Evolutionary conservation across 92 coral and sea anemone species (phyloP).

Genomic region (Galaxea fascicularis): DNA sequence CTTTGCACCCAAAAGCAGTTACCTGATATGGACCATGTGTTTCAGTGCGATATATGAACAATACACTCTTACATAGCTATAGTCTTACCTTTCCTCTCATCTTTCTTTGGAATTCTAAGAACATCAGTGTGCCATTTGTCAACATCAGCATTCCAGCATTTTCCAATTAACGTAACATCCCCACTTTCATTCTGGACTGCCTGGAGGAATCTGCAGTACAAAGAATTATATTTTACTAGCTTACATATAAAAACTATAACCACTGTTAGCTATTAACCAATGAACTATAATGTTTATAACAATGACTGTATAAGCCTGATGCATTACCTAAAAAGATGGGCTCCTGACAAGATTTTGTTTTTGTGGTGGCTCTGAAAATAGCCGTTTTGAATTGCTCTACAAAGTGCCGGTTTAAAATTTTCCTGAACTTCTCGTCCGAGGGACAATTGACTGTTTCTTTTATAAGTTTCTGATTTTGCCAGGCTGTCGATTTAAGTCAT

Average conservation of each 20-base stretch:
- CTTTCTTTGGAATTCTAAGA: slow-evolving; percentile 1
- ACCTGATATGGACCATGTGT: no score
- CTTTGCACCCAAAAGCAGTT: no score
- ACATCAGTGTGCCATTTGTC: neutral
- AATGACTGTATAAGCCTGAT: no score
- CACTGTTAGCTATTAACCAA: no score
- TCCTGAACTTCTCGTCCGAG: neutral
- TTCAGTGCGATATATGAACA: no score
- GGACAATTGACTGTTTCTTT: neutral
- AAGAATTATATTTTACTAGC: no score
- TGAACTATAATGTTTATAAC: no score
- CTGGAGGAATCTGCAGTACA: slow-evolving; percentile 35
- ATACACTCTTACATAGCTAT: no score
- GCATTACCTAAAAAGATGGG: no score
- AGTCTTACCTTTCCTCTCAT: neutral
- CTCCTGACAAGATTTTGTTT: no score
- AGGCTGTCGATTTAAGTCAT: no score
- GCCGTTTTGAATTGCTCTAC: slow-evolving; percentile 9
- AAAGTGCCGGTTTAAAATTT: neutral
- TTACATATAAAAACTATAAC: no score
- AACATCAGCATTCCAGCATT: slow-evolving; percentile 5
- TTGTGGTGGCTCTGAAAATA: slow-evolving; percentile 21
- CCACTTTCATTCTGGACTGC: slow-evolving; percentile 8
- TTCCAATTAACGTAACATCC: slow-evolving; percentile 11
- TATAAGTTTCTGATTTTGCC: neutral